Base-by-base conservation (phyloP, 2,113 vertebrate species). In the Rhodinocichla rosea region DNA sequence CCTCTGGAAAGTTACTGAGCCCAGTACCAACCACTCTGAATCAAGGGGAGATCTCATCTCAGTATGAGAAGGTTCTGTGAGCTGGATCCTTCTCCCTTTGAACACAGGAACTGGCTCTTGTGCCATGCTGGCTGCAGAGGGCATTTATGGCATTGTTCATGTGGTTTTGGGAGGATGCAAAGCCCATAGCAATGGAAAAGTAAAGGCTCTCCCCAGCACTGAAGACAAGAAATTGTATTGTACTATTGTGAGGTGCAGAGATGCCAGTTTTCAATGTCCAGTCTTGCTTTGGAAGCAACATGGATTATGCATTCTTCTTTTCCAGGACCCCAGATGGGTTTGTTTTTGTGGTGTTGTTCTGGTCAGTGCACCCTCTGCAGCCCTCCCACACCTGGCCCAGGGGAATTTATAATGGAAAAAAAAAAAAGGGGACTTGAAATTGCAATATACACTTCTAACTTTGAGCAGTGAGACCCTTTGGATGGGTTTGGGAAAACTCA, bases 11-110 rank as follows among this genome's bases (percentile, higher is more conserved):
- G 23, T 26, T 53, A 4, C 83, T 65, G n/a, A 69, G 40, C 13
- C 9, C 19, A 60, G n/a, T 4, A 44, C 21, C 47, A 67, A 7
- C 6, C 1, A 1, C 28, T 11, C 27, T 53, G 75, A 64, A 35
- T 33, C 26, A 57, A 32, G 12, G 63, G 33, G 19, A 71, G 21
- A 40, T 62, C 56, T 53, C 30, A 67, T 33, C 23, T 52, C 32
- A 6, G 0, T 4, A 5, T 40, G n/a, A 57, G 35, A 63, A 84
- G 23, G 18, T 12, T 1, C 1, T 33, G 5, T 0, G 2, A 59
- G 30, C 30, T 45, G n/a, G 14, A 73, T 73, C 44, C 19, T 44
- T 9, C 56, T 50, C 32, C 64, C 32, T 53, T n/a, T 62, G 47
- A 47, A 57, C 37, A 35, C 0, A 4, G n/a, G 15, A 33, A 23